Base-by-base conservation (phyloP, 2,888 invertebrate genomes). In the Synergus umbraculus region DNA sequence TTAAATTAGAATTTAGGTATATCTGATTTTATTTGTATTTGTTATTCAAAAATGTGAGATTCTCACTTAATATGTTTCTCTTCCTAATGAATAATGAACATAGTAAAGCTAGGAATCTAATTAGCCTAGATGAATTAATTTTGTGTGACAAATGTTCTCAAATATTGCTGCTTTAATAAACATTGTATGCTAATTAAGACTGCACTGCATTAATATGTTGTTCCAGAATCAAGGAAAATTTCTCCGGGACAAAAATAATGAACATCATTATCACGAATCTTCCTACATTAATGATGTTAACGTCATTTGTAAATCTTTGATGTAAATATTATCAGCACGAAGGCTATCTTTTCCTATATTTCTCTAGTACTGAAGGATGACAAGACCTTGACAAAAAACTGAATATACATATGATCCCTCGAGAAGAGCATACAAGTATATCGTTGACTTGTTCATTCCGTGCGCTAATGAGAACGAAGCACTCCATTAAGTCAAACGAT, bases 391-490 rank as follows among this genome's bases (percentile, higher is more conserved):
- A 69, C 13, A 41, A 54, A 49, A 54, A 41, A 41, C 3, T 29
- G 49, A 54, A 54, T n/a, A n/a, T 37, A 37, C 37, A 37, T 41
- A 49, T 67, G 54, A 37, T 49, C 43, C 12, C 7, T 54, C 13
- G 73, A 37, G 73, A n/a, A 54, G 37, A 4, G 12, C 5, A 86
- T 86, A 80, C 84, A 83, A 86, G 80, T 81, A 79, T 79, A 78
- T 79, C 60, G 82, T 78, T 83, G 83, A 86, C 84, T 88, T 83
- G 85, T 86, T 82, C 86, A 82, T 87, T 87, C 84, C 83, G 82
- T 79, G 78, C 83, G 81, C 87, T 87, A 87, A 87, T 88, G 87
- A 87, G 84, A 83, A 84, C 85, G 87, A 82, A 84, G 83, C 86
- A 88, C 86, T 87, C 84, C 85, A 87, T 87, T 87, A 88, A 88